Evolutionary conservation across 92 coral and sea anemone genomes (phyloP), one percentile per base, ranked within the genome.

Genomic region (Porites evermanni): DNA sequence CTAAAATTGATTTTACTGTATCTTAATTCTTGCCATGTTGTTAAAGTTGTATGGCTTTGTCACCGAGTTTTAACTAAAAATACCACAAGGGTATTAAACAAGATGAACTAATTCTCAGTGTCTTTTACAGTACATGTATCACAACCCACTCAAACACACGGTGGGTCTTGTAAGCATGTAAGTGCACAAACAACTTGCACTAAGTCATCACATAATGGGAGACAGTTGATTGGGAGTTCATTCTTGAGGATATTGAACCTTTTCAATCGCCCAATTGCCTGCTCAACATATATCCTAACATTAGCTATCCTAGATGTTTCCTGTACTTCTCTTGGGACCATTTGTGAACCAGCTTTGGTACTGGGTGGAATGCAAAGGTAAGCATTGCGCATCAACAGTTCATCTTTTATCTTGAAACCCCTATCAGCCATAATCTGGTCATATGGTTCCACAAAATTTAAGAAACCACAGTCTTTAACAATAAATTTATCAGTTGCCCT

Each of bases 361-460:
- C 91, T 87, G 10, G 91, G 88, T 26, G 93, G 88, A 2, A 81
- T 80, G 32, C 54, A 60, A 72, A 90, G 60, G 24, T 32, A 5
- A 12, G 87, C 80, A 20, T 79, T 80, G 47, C 69, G 52, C 80
- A 86, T 86, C 4, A 74, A 56, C 8, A 90, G 77, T 18, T 70
- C 77, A 12, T 90, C 87, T n/a, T 68, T 50, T 3, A 90, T 90
- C 74, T 74, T 79, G 29, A 86, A 90, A 17, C 90, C 88, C 26
- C 91, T 20, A 60, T 86, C 90, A 12, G 90, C 84, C 88, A 80
- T 90, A 2, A 90, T 74, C 69, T 81, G 74, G 65, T 90, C 91
- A 51, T 53, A 75, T 24, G 26, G 26, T 24, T 24, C 26, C 26
- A 24, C 26, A 24, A 24, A 24, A 24, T 24, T 24, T 24, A 24